Evolutionary conservation across 2,888 invertebrate species (phyloP), one percentile per base, ranked within the genome.

Genomic region (Leucoma salicis): DNA sequence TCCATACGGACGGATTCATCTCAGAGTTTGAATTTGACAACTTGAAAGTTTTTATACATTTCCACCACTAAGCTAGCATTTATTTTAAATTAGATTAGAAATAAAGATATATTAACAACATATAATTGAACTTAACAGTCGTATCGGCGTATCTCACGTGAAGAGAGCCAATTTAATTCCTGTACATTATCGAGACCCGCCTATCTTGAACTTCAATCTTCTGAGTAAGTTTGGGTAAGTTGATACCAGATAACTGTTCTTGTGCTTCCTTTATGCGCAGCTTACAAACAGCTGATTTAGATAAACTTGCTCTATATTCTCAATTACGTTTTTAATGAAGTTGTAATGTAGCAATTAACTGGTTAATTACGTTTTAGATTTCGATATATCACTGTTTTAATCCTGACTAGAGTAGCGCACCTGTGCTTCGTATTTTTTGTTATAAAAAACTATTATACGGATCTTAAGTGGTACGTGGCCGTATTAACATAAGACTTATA

Each of bases 121-220:
- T 21, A 21, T 21, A 21, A 21, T 21, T 4, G n/a, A 21, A 21
- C 21, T 8, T 21, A 21, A 40, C 48, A 35, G 52, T 40, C 38
- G 40, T 58, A 58, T 56, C 64, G 39, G 31, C 13, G n/a, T 42
- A 65, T 65, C 64, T 65, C 57, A 42, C 56, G 48, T 60, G 65
- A 62, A 50, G 55, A 44, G 55, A 45, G 53, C 56, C 56, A 54
- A 58, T 59, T 55, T 38, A 39, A 57, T 42, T 45, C 49, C 42
- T 35, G 57, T 61, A 64, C 63, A 64, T 53, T 55, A 57, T 47
- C 48, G 40, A 29, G 39, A 18, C 29, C 25, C 11, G 31, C 31
- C 36, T 60, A 62, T 63, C 62, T 15, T 12, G 42, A 32, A 39
- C 39, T 39, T 15, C 36, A 36, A 65, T 65, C 65, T 64, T 44